These are phyloP conservation scores for Tragelaphus scriptus DNA, from an alignment of 2,113 vertebrate genomes.

Conservation along the genomic window DNA sequence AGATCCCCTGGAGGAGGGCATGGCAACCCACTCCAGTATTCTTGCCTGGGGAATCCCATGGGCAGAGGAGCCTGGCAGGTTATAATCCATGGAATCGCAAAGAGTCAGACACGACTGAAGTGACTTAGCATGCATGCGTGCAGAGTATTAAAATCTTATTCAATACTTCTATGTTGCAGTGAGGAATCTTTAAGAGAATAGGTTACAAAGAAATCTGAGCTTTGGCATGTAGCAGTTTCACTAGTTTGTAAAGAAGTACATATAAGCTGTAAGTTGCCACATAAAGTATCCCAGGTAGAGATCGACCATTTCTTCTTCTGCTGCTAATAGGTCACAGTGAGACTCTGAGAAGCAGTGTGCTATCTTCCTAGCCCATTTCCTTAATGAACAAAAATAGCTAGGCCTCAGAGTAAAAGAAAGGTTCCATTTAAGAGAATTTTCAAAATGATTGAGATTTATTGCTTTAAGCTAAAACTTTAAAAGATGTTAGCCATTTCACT, in stretches of 20 bases:
- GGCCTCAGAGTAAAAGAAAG: not conserved
- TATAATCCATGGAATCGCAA: not conserved
- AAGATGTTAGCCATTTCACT: not conserved
- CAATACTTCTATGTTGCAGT: not conserved
- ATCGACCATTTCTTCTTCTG: conserved; percentile 25
- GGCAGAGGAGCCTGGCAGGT: not conserved
- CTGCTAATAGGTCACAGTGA: not conserved
- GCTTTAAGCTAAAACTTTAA: not conserved
- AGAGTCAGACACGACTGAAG: not conserved
- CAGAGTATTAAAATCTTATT: conserved; percentile 31
- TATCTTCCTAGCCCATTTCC: conserved; percentile 31
- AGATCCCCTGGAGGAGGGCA: not conserved
- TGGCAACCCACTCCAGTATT: not conserved
- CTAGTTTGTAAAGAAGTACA: conserved; percentile 65
- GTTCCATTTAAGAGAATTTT: not conserved
- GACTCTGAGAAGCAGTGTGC: not conserved
- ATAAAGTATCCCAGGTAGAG: conserved; percentile 67
- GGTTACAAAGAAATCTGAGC: conserved; percentile 58
- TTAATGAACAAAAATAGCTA: not conserved
- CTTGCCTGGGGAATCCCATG: not conserved
- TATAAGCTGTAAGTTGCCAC: conserved; percentile 49
- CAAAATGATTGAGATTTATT: not conserved
- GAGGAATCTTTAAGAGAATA: conserved; percentile 17
- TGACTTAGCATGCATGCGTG: not conserved
- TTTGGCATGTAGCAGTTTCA: conserved; percentile 64